Percentiles rank a stretch among this genome's conserved stretches.
Conservation (phyloP, 2,888 invertebrate species). For the Parnassius orleans region DNA sequence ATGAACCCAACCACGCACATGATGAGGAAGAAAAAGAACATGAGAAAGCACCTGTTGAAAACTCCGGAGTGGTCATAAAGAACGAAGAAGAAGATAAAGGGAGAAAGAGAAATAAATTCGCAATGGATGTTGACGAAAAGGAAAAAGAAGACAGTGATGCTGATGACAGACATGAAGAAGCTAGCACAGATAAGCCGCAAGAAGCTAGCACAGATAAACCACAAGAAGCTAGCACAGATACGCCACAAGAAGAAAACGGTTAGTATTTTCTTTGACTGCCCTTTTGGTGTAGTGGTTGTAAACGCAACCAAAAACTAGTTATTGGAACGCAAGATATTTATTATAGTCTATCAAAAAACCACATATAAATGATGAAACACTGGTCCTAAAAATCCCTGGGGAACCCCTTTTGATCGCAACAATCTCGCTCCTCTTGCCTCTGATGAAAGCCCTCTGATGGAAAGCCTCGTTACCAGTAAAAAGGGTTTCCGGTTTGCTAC, state of each 20-base stretch:
- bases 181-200: conserved; percentile 29
- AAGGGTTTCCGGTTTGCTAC: no score
- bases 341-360: no score
- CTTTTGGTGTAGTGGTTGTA: not conserved
- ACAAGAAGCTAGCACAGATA: conserved; percentile 33
- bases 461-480: no score
- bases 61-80: conserved; percentile 26
- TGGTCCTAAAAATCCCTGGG: no score
- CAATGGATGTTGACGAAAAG: conserved; percentile 59
- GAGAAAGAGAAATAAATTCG: conserved; percentile 66
- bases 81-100: conserved; percentile 41
- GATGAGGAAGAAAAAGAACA: conserved; percentile 27
- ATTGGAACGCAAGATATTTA: not conserved
- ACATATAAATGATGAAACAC: no score
- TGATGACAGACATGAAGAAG: conserved; percentile 55
- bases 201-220: conserved; percentile 33
- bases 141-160: conserved; percentile 69
- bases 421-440: no score
- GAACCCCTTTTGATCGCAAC: no score
- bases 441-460: no score
- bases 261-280: not conserved
- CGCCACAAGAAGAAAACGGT: conserved; percentile 27
- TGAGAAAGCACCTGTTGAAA: conserved; percentile 24
- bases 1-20: conserved; percentile 43
- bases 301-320: not conserved